Percentiles rank a stretch among this genome's conserved stretches.
phyloP scores from a whole-genome alignment of 1,140 invertebrate genomes.

The Anastatus disparis region DNA sequence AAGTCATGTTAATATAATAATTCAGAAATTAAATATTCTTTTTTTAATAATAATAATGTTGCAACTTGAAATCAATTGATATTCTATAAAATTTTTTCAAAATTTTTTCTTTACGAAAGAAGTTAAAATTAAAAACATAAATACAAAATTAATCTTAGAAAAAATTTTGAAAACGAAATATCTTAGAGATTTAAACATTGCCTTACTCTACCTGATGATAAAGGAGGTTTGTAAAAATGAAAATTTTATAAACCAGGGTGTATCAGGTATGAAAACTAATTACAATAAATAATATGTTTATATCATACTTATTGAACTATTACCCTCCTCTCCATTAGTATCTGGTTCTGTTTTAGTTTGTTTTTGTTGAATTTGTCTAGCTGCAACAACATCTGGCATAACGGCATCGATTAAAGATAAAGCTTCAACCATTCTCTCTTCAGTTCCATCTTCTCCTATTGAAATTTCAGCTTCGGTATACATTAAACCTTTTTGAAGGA shows the following conservation, averaged over 20 bases:
- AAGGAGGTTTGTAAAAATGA: slow-evolving; percentile 59
- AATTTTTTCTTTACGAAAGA: no score
- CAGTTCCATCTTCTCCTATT: slow-evolving; percentile 90
- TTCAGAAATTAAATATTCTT: no score
- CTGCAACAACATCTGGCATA: slow-evolving; percentile 95
- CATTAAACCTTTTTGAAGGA: slow-evolving; percentile 96
- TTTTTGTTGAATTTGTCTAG: slow-evolving; percentile 85
- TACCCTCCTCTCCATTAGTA: slow-evolving; percentile 79
- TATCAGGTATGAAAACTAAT: slow-evolving; percentile 52
- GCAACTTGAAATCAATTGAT: no score
- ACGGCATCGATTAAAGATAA: slow-evolving; percentile 98
- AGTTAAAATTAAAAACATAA: no score
- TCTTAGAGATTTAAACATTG: no score
- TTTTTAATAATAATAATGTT: no score
- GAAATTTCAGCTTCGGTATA: slow-evolving; percentile 99
- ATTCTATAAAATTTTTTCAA: no score
- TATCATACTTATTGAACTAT: no score
- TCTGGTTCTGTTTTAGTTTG: slow-evolving; percentile 79
- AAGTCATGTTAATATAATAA: no score
- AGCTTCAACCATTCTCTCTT: slow-evolving; percentile 90
- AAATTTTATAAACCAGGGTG: no score
- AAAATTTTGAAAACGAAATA: slow-evolving; percentile 46
- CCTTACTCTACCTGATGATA: slow-evolving; percentile 59
- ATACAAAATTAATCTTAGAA: slow-evolving; percentile 30
- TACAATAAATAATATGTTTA: slow-evolving; percentile 12